Percentiles rank a stretch among this genome's conserved stretches.
Evolutionary conservation across 2,888 invertebrate species (phyloP).

Genomic region (Cotesia congregata): DNA sequence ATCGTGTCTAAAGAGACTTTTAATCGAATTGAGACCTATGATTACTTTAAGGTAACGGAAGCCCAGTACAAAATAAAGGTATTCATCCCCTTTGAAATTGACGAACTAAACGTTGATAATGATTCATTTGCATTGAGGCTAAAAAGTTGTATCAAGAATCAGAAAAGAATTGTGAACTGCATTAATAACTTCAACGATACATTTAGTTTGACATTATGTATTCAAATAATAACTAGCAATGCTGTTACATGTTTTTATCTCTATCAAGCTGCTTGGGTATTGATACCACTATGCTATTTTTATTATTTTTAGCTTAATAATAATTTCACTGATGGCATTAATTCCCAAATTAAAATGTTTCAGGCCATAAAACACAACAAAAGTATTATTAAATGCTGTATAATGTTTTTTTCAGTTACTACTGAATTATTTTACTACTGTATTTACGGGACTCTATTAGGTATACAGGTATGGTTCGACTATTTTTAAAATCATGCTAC

Average conservation of each 20-base stretch:
- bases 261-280: neutral
- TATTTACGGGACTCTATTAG: neutral
- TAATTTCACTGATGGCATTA: neutral
- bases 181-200: neutral
- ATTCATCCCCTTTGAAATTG: neutral
- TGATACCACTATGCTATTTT: neutral
- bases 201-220: neutral
- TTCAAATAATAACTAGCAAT: neutral
- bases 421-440: neutral
- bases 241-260: neutral
- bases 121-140: neutral
- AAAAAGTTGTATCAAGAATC: neutral
- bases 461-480: neutral
- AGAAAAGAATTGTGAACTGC: neutral
- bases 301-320: neutral
- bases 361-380: neutral
- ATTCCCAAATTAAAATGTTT: neutral
- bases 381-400: neutral
- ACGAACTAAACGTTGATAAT: neutral
- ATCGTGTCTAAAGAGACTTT: neutral
- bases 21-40: neutral
- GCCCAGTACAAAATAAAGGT: neutral
- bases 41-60: neutral
- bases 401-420: neutral
- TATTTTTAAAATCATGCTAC: neutral